These are phyloP conservation scores for Amphiprion ocellaris DNA, from an alignment of 2,113 vertebrate genomes.

Conservation along the genomic window DNA sequence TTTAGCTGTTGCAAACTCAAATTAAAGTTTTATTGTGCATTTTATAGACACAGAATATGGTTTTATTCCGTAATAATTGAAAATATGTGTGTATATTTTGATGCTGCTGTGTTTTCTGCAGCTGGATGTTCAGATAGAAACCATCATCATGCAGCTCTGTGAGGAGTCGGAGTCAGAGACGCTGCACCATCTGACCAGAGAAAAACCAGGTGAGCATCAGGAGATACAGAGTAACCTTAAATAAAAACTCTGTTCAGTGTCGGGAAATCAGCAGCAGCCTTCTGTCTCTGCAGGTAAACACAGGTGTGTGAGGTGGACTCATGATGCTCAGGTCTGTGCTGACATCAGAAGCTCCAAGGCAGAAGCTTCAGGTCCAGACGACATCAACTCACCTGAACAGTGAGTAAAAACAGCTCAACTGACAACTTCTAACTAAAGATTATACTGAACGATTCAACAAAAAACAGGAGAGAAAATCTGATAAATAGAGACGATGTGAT, in stretches of 20 bases:
- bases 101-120: slow-evolving; percentile 22
- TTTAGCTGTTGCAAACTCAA: too few relatives aligned
- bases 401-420: slow-evolving; percentile 35
- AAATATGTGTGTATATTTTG: too few relatives aligned
- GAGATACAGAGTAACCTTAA: too few relatives aligned
- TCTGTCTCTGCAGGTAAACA: not conserved
- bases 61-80: too few relatives aligned
- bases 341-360: not conserved
- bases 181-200: not conserved
- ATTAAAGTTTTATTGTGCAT: too few relatives aligned
- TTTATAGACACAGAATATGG: too few relatives aligned
- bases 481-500: too few relatives aligned
- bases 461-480: too few relatives aligned
- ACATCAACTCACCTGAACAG: slow-evolving; percentile 70
- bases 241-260: too few relatives aligned
- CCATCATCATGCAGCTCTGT: slow-evolving; percentile 29
- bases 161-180: not conserved
- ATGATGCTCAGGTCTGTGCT: slow-evolving; percentile 41
- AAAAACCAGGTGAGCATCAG: slow-evolving; percentile 17
- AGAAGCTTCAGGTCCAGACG: not conserved
- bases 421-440: too few relatives aligned
- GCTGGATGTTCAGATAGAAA: slow-evolving; percentile 59
- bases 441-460: too few relatives aligned
- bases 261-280: too few relatives aligned
- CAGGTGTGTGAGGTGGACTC: not conserved